Evolutionary conservation across 2,797 vertebrate genomes (phyloP).

Genomic region (Lagodon rhomboides): DNA sequence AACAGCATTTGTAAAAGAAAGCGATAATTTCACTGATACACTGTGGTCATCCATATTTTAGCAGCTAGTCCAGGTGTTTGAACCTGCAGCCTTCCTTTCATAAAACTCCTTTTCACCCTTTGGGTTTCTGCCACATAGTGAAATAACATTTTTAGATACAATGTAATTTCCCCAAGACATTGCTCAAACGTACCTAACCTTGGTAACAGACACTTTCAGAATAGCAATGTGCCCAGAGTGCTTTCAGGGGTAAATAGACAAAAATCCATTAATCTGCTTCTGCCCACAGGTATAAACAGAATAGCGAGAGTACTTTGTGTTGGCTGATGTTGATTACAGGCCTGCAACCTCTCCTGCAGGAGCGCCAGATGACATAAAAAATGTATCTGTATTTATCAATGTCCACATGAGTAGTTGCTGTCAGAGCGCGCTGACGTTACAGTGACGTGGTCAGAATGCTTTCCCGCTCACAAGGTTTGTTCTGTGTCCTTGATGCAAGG

Average conservation of each 20-base stretch:
- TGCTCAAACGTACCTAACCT: constrained; percentile 23
- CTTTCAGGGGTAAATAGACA: constrained; percentile 40
- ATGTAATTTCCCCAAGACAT: constrained; percentile 27
- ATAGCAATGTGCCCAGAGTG: constrained; percentile 34
- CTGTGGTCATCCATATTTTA: background rate
- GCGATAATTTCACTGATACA: background rate
- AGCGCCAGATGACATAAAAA: constrained; percentile 21
- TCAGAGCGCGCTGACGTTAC: constrained; percentile 13
- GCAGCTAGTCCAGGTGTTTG: background rate
- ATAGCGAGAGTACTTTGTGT: constrained; percentile 36
- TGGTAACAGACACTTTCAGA: constrained; percentile 26
- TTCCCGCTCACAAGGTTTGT: background rate
- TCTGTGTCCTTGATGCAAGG: constrained; percentile 27
- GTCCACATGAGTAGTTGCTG: constrained; percentile 23
- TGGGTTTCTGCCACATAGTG: background rate
- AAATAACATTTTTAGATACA: constrained; percentile 13
- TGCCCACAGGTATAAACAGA: constrained; percentile 47
- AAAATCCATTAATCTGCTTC: constrained; percentile 53
- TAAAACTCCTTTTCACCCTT: background rate
- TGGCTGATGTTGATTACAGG: constrained; percentile 63
- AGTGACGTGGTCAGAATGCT: constrained; percentile 11
- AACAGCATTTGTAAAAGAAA: background rate
- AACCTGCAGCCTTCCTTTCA: background rate
- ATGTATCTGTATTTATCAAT: constrained; percentile 45
- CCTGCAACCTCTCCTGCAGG: constrained; percentile 32